Evolutionary conservation across 2,888 invertebrate species (phyloP), one percentile per base, ranked within the genome.

Genomic region (Lepetodrilus schrolli): DNA sequence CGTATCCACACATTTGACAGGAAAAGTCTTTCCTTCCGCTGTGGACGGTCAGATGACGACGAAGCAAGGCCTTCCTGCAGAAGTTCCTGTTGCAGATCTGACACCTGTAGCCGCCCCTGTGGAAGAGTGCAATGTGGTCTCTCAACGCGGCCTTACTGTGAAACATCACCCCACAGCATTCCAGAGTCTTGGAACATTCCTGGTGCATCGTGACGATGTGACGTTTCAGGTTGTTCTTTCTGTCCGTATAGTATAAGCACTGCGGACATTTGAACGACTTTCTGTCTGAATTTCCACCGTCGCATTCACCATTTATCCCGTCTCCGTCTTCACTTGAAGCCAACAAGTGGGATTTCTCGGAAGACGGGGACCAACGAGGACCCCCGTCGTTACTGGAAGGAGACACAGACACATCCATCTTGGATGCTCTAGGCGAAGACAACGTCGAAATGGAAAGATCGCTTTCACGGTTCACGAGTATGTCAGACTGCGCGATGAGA

Each of bases 181-280:
- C 89, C 20, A 90, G 78, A 0, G 80, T 76, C 38, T 85, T 84
- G 13, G 82, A 75, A 58, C 88, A 85, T 17, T 86, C 82, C 38
- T 87, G 87, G 76, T 91, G 91, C 91, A 91, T 91, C 1, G 91
- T 91, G 2, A 87, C 81, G 34, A 90, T 86, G 80, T 91, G 91
- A 3, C 91, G 81, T 74, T 90, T 90, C 43, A 91, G 84, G 77
- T 91, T 91, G 79, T 89, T 90, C 79, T 89, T 91, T 4, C 90
- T 78, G 80, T 90, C 89, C 0, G 90, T 90, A n/a, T 81, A 77
- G 73, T 90, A 90, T 23, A 82, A 77, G 73, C 89, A 89, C 72
- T 88, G 86, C 0, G 85, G 83, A 72, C 89, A 89, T 1, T 73
- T 66, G 74, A 82, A 84, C 7, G 79, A 66, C 68, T 83, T 83